Percentiles rank a stretch among this genome's conserved stretches.
Evolutionary conservation across 2,113 vertebrate species (phyloP).

Genomic region (Charadrius vociferus): DNA sequence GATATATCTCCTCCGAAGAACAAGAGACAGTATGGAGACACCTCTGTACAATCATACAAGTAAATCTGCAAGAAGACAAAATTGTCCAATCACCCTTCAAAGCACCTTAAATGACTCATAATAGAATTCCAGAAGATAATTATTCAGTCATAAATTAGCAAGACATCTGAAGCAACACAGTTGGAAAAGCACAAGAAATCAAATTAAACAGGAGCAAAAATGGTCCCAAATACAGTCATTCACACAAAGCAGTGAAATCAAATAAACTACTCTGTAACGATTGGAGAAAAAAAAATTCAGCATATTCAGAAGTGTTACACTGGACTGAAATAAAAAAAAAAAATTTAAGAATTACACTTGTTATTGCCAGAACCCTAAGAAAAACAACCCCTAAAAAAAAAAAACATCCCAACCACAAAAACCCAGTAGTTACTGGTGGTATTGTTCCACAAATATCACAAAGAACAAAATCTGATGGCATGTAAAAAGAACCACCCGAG

Average conservation of each 20-base stretch:
- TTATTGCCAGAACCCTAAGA: neutral
- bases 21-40: constrained; percentile 95
- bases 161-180: neutral
- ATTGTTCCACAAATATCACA: neutral
- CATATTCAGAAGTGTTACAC: neutral
- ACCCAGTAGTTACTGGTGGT: neutral
- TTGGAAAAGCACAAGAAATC: neutral
- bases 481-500: neutral
- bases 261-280: neutral
- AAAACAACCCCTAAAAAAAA: too few species aligned
- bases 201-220: neutral
- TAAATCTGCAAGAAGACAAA: constrained; percentile 84
- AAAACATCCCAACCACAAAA: neutral
- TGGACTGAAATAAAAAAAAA: neutral
- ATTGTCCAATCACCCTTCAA: neutral
- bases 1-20: constrained; percentile 97
- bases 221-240: neutral
- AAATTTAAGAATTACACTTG: neutral
- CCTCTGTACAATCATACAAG: constrained; percentile 96
- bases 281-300: neutral
- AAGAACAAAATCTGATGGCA: neutral
- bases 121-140: neutral
- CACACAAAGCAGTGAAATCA: neutral
- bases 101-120: neutral
- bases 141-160: neutral